Base-by-base conservation (phyloP, 2,797 vertebrate species). In the Girardinus metallicus region DNA sequence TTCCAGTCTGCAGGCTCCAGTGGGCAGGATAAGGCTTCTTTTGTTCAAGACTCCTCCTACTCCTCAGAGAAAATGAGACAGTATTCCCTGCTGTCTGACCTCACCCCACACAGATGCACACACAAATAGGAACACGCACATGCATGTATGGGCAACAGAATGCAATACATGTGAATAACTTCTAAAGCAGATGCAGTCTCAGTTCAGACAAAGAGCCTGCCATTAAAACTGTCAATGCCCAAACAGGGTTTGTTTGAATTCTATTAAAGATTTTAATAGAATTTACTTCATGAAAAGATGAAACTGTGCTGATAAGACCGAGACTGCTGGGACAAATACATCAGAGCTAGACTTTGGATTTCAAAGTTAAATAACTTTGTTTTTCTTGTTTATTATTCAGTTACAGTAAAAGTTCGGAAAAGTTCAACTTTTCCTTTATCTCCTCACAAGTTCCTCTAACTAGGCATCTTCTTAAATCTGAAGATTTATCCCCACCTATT, bases 61-160 rank as follows among this genome's bases (percentile, higher is more conserved):
- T 95, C 93, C 94, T 95, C 95, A 95, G 96, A 96, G 96, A 97
- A 97, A 97, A 97, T 93, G 95, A 97, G 95, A 98, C 97, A 97
- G 96, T 96, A 96, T 95, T 95, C 95, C 93, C 91, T 91, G 93
- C 91, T 90, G 95, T 92, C 95, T 95, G 94, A 96, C 96, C 93
- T 90, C 88, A 88, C 95, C 83, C 91, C 92, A 88, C 72, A 78
- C 68, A 76, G 66, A 76, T 64, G 76, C 55, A 72, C 7, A 77
- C 80, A 76, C 51, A 79, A 51, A 83, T 26, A 49, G 72, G 31
- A 53, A 82, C 66, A 62, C 74, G 82, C 74, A 82, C 81, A 87
- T 68, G 66, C 83, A 85, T 66, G 70, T 70, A 75, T 39, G 36
- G 60, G 82, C 77, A 80, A 74, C 23, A 70, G 39, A 79, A 80